These are phyloP conservation scores for Palythoa grandiflora DNA, from an alignment of 92 coral and sea anemone genomes.

Conservation along the genomic window DNA sequence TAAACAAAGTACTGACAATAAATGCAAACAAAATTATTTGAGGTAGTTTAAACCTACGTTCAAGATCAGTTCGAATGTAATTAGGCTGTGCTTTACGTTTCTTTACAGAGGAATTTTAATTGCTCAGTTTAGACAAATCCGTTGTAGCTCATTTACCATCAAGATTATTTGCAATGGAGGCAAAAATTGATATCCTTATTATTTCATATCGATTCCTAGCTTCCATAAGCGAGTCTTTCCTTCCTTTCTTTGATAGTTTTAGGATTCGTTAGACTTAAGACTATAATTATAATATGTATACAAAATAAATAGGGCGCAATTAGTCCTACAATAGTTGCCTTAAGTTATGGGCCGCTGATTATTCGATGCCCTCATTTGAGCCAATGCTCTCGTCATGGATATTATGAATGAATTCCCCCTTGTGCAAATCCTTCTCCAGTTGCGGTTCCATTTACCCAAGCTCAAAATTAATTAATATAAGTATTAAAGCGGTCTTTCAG, in stretches of 20 bases:
- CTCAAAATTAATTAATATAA: background rate
- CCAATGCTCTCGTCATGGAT: background rate
- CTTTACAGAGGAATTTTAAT: constrained; percentile 38
- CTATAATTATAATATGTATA: constrained; percentile 21
- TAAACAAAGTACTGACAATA: background rate
- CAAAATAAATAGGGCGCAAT: constrained; percentile 26
- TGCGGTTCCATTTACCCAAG: background rate
- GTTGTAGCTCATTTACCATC: background rate
- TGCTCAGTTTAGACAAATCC: background rate
- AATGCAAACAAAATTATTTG: background rate
- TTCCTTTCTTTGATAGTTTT: background rate
- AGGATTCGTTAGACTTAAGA: background rate
- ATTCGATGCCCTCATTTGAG: background rate
- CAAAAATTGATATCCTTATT: background rate
- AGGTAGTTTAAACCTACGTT: background rate
- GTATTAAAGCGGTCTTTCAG: background rate
- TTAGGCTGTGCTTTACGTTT: background rate
- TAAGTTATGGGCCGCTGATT: background rate
- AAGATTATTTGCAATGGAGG: constrained; percentile 10
- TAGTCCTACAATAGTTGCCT: constrained; percentile 17
- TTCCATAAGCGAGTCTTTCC: background rate
- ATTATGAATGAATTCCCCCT: constrained; percentile 3
- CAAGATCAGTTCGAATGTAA: background rate
- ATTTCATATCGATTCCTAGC: background rate
- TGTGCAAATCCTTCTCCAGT: constrained; percentile 27